Base-by-base conservation (phyloP, 2,888 invertebrate species). In the Pheosia gnoma region DNA sequence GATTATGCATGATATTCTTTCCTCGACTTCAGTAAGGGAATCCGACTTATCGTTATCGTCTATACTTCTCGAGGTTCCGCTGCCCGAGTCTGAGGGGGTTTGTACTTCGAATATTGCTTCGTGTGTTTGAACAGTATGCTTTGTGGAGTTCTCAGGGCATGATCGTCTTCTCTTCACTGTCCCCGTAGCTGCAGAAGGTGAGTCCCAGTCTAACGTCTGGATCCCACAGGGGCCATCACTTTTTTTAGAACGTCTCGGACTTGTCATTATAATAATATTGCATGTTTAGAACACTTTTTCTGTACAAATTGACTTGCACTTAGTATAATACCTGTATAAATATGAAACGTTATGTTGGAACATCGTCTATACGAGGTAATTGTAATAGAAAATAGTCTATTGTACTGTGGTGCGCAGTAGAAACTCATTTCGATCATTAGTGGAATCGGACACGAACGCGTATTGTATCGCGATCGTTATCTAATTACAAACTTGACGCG, bases 151-250 rank as follows among this genome's bases (percentile, higher is more conserved):
- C 72, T 93, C 92, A 11, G 93, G 93, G 62, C 94, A 91, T 0
- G 96, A 91, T 60, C 95, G 95, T 70, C 96, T 92, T 71, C 96
- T 90, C 81, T 96, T 96, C 4, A 96, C 96, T 2, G 96, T 96
- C 11, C 96, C 96, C 0, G 96, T 96, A 81, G 94, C 94, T 43
- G 95, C 90, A 38, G 96, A 96, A 49, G 96, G 95, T 38, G 95
- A 96, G 83, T 96, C 96, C 96, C 96, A 96, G 82, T 96, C 96
- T 69, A 95, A 80, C 71, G 84, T 87, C 75, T 86, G 90, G 62
- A 85, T 77, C 69, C 83, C 77, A 83, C 89, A 87, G 80, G 89
- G 90, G 78, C 84, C 85, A 68, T 81, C 85, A 87, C 81, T 85
- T 71, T 90, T 91, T 88, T 89, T 91, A 77, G 86, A 85, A 78